Percentiles rank a stretch among this genome's conserved stretches.
Conservation (phyloP, 2,797 vertebrate species). For the Gadopsis marmoratus region DNA sequence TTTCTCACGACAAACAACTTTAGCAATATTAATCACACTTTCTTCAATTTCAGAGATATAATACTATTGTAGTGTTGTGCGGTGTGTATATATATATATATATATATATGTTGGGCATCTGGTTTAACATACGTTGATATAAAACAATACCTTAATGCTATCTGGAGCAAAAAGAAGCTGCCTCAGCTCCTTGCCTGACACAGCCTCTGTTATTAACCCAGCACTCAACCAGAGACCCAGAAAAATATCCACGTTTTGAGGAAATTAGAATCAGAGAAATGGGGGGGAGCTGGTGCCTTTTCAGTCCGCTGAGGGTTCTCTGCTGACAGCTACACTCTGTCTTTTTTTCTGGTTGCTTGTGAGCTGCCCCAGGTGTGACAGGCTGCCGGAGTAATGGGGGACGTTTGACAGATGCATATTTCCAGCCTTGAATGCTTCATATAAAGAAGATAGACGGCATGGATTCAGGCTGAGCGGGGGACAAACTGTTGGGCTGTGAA, state of each 20-base stretch:
- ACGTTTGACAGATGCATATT: conserved; percentile 85
- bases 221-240: conserved; percentile 62
- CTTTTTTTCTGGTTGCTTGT: conserved; percentile 74
- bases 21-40: conserved; percentile 8
- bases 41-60: conserved; percentile 34
- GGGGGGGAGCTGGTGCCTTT: conserved; percentile 69
- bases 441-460: conserved; percentile 84
- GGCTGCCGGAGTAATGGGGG: conserved; percentile 81
- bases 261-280: conserved; percentile 79
- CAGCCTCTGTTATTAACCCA: conserved; percentile 70
- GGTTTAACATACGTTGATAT: conserved; percentile 13
- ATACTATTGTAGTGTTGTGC: background rate
- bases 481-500: conserved; percentile 83
- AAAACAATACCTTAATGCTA: conserved; percentile 52
- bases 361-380: conserved; percentile 84
- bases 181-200: conserved; percentile 64
- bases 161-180: conserved; percentile 61
- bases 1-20: conserved; percentile 19
- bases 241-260: conserved; percentile 75
- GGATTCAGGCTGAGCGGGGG: conserved; percentile 72
- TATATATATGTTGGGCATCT: background rate
- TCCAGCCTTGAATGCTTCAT: conserved; percentile 84
- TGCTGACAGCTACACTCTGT: conserved; percentile 78
- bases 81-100: background rate
- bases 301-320: conserved; percentile 74